These are phyloP conservation scores for Melanerpes formicivorus DNA, from an alignment of 2,113 vertebrate genomes.

Conservation along the genomic window DNA sequence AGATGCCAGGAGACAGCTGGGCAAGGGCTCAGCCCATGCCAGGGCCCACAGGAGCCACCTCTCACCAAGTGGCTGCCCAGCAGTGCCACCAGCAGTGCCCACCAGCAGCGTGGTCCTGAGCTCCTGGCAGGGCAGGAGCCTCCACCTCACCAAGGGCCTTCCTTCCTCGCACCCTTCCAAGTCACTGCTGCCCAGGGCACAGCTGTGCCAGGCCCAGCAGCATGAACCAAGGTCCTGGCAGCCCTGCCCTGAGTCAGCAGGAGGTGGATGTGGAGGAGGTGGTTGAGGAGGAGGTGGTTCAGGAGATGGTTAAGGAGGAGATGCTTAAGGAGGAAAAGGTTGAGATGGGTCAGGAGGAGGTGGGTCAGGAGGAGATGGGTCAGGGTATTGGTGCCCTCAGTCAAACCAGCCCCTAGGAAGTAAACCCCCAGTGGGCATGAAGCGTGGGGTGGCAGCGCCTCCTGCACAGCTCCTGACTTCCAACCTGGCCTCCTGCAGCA, in stretches of 20 bases:
- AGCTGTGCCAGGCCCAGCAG: neutral
- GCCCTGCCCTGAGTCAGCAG: neutral
- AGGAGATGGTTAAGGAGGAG: too few relatives aligned
- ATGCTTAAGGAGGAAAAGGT: too few relatives aligned
- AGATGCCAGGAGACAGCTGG: neutral
- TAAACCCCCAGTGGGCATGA: neutral
- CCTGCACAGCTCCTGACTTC: too few relatives aligned
- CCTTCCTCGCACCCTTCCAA: neutral
- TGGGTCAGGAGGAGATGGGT: too few relatives aligned
- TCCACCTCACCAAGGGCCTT: neutral
- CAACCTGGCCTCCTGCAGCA: too few relatives aligned
- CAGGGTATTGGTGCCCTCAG: neutral
- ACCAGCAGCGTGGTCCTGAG: fast-evolving
- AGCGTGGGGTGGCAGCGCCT: neutral
- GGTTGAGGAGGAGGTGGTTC: too few relatives aligned
- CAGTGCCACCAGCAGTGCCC: neutral
- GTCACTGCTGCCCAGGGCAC: fast-evolving
- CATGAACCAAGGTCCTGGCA: neutral
- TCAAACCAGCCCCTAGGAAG: neutral
- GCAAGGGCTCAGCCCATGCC: neutral
- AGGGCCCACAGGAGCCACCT: neutral
- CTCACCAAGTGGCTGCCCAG: neutral
- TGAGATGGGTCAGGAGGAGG: too few relatives aligned
- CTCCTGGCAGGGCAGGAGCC: neutral
- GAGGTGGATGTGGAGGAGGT: too few relatives aligned